A percentile compares a stretch with the other conserved stretches of the same genome.
Evolutionary conservation across 2,797 vertebrate species (phyloP).

Genomic region (Arremon brunneinucha): DNA sequence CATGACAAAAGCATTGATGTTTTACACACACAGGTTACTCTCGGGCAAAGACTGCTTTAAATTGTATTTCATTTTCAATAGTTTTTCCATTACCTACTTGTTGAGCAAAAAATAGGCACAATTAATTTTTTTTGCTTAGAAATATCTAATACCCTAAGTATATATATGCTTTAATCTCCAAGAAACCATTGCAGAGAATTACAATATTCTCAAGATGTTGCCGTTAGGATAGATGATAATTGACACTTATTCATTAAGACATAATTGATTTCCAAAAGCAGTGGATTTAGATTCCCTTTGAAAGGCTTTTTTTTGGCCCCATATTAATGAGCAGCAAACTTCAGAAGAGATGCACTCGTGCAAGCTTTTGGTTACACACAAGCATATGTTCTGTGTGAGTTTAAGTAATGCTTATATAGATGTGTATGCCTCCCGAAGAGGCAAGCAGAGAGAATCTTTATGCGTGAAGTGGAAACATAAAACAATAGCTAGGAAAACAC

Average conservation of each 20-base stretch:
- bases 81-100: not conserved
- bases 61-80: not conserved
- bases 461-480: not conserved
- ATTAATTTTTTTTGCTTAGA: not conserved
- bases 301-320: not conserved
- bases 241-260: not conserved
- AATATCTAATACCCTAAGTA: not conserved
- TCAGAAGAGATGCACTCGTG: not conserved
- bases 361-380: not conserved
- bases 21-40: not conserved
- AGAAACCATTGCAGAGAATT: not conserved
- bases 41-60: constrained; percentile 9
- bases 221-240: not conserved
- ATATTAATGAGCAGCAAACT: not conserved
- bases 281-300: not conserved
- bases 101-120: not conserved
- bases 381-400: not conserved
- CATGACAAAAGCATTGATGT: not conserved
- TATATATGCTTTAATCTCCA: not conserved
- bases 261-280: not conserved
- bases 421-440: not conserved
- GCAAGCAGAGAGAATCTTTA: not conserved
- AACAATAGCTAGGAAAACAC: not conserved
- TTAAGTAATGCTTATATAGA: not conserved
- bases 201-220: not conserved